Percentiles rank a stretch among this genome's conserved stretches.
Evolutionary conservation across 1,140 invertebrate species (phyloP).

Genomic region (Orchestia grillus): DNA sequence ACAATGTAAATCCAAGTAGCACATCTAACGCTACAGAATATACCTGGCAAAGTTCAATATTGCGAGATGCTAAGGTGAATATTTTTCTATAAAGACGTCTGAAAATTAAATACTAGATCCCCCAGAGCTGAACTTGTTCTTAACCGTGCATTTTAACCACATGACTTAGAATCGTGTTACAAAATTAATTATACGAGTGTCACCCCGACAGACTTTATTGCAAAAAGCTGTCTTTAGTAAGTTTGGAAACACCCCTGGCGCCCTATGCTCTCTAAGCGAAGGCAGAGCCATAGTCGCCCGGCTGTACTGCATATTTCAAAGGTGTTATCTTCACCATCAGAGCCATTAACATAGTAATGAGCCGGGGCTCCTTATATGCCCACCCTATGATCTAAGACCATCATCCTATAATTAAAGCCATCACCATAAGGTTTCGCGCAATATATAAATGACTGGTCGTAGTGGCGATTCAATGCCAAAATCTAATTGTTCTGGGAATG

Average conservation of each 20-base stretch:
- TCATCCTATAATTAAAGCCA: slow-evolving; percentile 33
- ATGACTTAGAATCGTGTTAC: not conserved
- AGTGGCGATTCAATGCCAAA: slow-evolving; percentile 32
- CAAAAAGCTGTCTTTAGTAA: not conserved
- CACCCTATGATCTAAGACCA: not conserved
- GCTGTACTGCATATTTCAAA: slow-evolving; percentile 28
- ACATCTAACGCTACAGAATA: not conserved
- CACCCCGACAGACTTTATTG: not conserved
- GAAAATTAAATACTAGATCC: not conserved
- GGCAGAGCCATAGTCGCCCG: not conserved
- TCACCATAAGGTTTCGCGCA: slow-evolving; percentile 32
- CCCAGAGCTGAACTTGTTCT: not conserved
- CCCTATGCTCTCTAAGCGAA: not conserved
- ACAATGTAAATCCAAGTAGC: not conserved
- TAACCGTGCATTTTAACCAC: not conserved
- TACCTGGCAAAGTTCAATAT: not conserved
- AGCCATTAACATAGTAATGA: slow-evolving; percentile 46
- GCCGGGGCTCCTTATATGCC: slow-evolving; percentile 20
- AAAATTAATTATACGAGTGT: not conserved
- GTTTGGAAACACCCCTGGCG: not conserved
- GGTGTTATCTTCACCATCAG: slow-evolving; percentile 46
- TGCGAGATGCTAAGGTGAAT: not conserved
- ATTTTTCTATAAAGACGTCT: not conserved
- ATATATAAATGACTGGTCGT: slow-evolving; percentile 19
- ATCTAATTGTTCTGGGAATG: not conserved